These are phyloP conservation scores for Cynoglossus semilaevis DNA, from an alignment of 2,113 vertebrate genomes.

Conservation along the genomic window DNA sequence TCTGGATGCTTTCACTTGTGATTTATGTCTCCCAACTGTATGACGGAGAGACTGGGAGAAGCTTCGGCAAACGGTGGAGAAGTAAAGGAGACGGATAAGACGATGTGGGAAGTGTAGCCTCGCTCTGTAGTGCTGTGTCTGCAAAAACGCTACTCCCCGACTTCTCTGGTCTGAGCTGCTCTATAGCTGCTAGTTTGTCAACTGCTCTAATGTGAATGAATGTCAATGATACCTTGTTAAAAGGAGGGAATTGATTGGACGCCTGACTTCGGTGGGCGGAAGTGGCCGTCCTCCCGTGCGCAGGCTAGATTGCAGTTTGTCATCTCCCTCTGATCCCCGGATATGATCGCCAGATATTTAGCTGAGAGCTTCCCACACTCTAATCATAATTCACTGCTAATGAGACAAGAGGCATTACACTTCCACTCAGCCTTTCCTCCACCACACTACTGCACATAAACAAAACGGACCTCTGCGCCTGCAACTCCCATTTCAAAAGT, in stretches of 20 bases:
- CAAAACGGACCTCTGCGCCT: constrained; percentile 16
- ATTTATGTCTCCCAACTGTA: constrained; percentile 33
- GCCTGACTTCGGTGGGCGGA: constrained; percentile 13
- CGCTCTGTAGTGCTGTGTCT: constrained; percentile 23
- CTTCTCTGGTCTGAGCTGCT: neutral
- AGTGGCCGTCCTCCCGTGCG: constrained; percentile 26
- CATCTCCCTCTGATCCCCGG: constrained; percentile 14
- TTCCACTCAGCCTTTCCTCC: constrained; percentile 25
- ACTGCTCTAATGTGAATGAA: constrained; percentile 18
- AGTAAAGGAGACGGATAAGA: neutral
- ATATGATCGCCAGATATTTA: constrained; percentile 49
- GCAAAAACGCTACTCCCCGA: constrained; percentile 21
- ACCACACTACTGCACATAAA: constrained; percentile 32
- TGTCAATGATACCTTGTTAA: constrained; percentile 35
- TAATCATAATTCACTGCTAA: constrained; percentile 63
- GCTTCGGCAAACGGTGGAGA: constrained; percentile 30
- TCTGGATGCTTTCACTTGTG: constrained; percentile 20
- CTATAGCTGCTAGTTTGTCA: constrained; percentile 24
- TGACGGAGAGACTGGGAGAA: constrained; percentile 42
- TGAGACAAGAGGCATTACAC: constrained; percentile 54
- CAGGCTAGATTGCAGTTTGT: constrained; percentile 30
- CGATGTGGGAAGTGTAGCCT: constrained; percentile 12
- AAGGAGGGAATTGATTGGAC: constrained; percentile 44
- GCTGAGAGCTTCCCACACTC: constrained; percentile 41
- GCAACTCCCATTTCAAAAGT: neutral